Evolutionary conservation across 1,140 invertebrate species (phyloP).

Genomic region (Drosophila ironensis): DNA sequence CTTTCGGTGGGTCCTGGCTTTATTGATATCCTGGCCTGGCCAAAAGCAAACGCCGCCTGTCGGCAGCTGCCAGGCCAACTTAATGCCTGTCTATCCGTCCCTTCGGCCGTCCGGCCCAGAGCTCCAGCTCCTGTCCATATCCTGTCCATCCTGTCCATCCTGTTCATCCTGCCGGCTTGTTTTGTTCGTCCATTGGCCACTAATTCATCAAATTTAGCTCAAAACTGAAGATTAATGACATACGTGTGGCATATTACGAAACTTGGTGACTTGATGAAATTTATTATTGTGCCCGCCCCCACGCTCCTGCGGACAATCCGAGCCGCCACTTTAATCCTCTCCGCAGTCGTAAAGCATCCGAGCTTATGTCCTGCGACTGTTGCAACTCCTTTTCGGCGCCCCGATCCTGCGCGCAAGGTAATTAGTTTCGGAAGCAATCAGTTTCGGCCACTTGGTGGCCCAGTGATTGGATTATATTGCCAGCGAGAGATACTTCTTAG

Average conservation of each 20-base stretch:
- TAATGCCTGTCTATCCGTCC: slow-evolving; percentile 53
- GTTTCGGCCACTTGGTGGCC: not conserved
- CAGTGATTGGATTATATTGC: slow-evolving; percentile 26
- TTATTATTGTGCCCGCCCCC: slow-evolving; percentile 59
- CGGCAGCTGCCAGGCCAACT: slow-evolving; percentile 72
- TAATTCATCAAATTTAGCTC: slow-evolving; percentile 80
- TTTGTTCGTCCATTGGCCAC: slow-evolving; percentile 69
- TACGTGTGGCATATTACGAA: slow-evolving; percentile 79
- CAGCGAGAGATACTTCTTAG: too few relatives aligned
- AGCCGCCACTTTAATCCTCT: slow-evolving; percentile 27
- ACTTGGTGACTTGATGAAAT: slow-evolving; percentile 79
- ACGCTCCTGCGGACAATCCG: too few relatives aligned
- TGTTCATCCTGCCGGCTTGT: slow-evolving; percentile 37
- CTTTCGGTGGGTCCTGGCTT: slow-evolving; percentile 43
- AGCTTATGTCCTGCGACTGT: slow-evolving; percentile 40
- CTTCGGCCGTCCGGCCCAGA: slow-evolving; percentile 7
- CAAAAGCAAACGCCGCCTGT: slow-evolving; percentile 45
- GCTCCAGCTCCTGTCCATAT: not conserved
- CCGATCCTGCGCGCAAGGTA: slow-evolving; percentile 9
- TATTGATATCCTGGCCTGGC: slow-evolving; percentile 67
- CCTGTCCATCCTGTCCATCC: slow-evolving; percentile 6
- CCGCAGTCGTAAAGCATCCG: slow-evolving; percentile 35
- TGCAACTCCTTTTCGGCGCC: slow-evolving; percentile 44
- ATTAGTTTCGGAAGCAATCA: slow-evolving; percentile 40
- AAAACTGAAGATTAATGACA: slow-evolving; percentile 79